Percentiles rank a stretch among this genome's conserved stretches.
phyloP scores from a whole-genome alignment of 1,140 invertebrate species.

The Battus philenor region DNA sequence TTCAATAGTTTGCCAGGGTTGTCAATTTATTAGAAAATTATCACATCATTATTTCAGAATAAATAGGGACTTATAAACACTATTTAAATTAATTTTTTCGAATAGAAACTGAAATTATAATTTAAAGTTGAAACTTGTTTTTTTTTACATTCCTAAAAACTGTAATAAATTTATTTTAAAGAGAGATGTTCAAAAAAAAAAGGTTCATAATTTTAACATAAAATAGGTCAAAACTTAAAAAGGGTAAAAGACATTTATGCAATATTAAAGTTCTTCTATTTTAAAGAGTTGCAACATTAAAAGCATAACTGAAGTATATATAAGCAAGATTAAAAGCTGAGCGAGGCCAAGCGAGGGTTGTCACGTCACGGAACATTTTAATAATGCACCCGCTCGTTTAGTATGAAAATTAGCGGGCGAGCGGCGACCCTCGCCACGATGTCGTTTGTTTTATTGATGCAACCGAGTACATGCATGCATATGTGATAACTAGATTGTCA shows the following conservation, averaged over 20 bases:
- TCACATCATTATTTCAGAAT: too few species aligned
- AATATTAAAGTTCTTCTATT: conserved; percentile 9
- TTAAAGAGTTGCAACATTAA: conserved; percentile 4
- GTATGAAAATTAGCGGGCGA: conserved; percentile 68
- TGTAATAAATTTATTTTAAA: too few species aligned
- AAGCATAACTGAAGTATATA: conserved; percentile 10
- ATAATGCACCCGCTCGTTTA: conserved; percentile 68
- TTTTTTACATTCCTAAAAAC: too few species aligned
- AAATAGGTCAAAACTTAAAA: conserved; percentile 5
- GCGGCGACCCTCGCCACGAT: conserved; percentile 29
- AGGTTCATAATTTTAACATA: too few species aligned
- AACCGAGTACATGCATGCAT: background rate
- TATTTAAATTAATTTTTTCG: too few species aligned
- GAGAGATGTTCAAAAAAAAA: too few species aligned
- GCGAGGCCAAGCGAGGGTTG: conserved; percentile 43
- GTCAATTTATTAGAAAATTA: too few species aligned
- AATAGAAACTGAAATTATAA: too few species aligned
- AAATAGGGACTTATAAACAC: too few species aligned
- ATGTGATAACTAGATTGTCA: too few species aligned
- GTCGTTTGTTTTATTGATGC: conserved; percentile 53
- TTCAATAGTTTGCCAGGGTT: too few species aligned
- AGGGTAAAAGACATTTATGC: conserved; percentile 2
- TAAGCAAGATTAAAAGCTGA: conserved; percentile 49
- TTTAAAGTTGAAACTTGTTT: too few species aligned
- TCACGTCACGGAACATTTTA: conserved; percentile 60